A percentile compares a stretch with the other conserved stretches of the same genome.
phyloP scores from a whole-genome alignment of 2,797 vertebrate species.

The Acanthurus tractus region DNA sequence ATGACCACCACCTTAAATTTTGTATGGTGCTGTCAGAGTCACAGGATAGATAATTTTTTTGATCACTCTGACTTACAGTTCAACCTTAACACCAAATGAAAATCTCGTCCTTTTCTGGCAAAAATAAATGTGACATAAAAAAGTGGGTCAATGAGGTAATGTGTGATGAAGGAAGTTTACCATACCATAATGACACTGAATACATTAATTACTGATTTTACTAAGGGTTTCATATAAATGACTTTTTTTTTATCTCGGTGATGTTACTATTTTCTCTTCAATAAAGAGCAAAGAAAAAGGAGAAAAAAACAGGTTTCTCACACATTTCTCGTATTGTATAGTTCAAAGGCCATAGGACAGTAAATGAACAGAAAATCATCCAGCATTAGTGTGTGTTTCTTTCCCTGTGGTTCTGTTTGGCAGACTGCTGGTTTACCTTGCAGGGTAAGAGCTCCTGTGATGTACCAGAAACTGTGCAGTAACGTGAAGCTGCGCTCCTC shows the following conservation, averaged over 20 bases:
- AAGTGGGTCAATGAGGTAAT: background rate
- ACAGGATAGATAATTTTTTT: background rate
- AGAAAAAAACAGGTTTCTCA: background rate
- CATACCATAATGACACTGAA: background rate
- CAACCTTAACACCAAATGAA: background rate
- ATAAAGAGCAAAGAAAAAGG: too few relatives aligned
- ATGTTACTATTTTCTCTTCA: too few relatives aligned
- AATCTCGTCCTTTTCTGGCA: background rate
- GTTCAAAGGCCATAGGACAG: background rate
- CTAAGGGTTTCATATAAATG: background rate
- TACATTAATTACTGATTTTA: background rate
- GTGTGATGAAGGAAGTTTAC: background rate
- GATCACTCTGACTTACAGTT: background rate
- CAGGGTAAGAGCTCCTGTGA: conserved; percentile 88
- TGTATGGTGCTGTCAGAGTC: background rate
- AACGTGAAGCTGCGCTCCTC: conserved; percentile 88
- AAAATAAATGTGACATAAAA: background rate
- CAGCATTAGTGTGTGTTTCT: background rate
- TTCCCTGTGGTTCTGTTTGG: background rate
- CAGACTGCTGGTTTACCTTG: conserved; percentile 84
- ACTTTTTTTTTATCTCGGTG: too few relatives aligned
- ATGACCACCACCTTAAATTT: background rate
- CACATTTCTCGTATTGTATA: background rate
- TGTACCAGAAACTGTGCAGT: conserved; percentile 93
- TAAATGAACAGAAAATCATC: background rate